A percentile compares a stretch with the other conserved stretches of the same genome.
phyloP scores from a whole-genome alignment of 2,797 vertebrate genomes.

The Anguilla megastoma region DNA sequence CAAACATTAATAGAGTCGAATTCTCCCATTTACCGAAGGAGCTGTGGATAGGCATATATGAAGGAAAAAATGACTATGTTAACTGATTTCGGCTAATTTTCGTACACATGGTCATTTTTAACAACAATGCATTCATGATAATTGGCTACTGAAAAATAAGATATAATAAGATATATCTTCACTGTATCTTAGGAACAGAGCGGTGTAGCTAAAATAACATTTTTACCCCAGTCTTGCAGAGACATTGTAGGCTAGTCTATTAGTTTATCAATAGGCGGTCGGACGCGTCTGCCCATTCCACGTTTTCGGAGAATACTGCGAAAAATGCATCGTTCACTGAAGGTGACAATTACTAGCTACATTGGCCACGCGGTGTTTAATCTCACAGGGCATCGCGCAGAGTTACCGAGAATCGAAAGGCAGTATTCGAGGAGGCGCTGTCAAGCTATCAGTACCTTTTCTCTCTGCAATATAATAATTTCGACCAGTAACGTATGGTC shows the following conservation, averaged over 20 bases:
- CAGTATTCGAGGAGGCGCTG: neutral
- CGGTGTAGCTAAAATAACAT: neutral
- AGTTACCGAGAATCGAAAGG: neutral
- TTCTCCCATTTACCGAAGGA: neutral
- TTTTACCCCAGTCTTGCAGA: neutral
- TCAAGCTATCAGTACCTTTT: neutral
- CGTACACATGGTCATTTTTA: neutral
- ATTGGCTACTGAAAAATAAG: neutral
- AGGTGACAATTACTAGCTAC: slow-evolving; percentile 14
- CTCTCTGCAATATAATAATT: neutral
- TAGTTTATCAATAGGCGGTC: neutral
- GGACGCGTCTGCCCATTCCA: neutral
- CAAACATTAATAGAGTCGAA: neutral
- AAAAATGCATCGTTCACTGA: neutral
- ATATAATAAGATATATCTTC: neutral
- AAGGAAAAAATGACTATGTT: neutral
- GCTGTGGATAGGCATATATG: neutral
- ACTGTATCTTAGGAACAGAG: neutral
- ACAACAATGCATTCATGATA: neutral
- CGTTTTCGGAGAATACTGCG: neutral
- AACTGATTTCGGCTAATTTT: neutral
- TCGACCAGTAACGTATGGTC: neutral
- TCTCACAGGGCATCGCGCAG: neutral
- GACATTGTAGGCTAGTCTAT: neutral
- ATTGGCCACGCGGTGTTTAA: neutral